These are phyloP conservation scores for Sycophila sp. DNA, from an alignment of 1,140 invertebrate species.

Conservation along the genomic window DNA sequence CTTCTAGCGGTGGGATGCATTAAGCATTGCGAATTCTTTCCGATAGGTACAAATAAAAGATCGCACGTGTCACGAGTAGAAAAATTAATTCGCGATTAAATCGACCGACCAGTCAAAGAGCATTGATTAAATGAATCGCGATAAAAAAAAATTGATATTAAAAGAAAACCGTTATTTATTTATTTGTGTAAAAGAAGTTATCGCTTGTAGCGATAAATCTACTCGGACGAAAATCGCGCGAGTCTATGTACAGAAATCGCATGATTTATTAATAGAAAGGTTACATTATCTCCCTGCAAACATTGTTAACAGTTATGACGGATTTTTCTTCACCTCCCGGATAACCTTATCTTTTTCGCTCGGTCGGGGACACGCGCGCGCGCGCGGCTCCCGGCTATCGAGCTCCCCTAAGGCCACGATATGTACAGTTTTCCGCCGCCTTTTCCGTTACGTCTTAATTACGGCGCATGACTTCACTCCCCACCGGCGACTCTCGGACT, in stretches of 20 bases:
- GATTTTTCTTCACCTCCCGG: conserved; percentile 19
- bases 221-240: conserved; percentile 1
- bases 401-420: background rate
- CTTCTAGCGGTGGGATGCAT: no score
- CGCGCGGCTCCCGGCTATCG: background rate
- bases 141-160: no score
- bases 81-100: no score
- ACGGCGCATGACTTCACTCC: background rate
- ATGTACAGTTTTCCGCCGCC: background rate
- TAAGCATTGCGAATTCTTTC: no score
- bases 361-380: background rate
- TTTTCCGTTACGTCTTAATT: conserved; percentile 11
- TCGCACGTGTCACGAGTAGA: no score
- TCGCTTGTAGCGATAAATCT: no score
- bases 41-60: no score
- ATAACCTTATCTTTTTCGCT: conserved; percentile 14
- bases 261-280: conserved; percentile 13
- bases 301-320: conserved; percentile 18
- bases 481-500: background rate
- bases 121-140: no score
- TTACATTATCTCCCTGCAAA: background rate
- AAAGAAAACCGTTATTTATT: no score
- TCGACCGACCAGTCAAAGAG: no score
- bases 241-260: background rate
- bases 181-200: no score